Percentiles rank a stretch among this genome's conserved stretches.
Evolutionary conservation across 1,140 invertebrate genomes (phyloP).

Genomic region (Sesamia nonagrioides): DNA sequence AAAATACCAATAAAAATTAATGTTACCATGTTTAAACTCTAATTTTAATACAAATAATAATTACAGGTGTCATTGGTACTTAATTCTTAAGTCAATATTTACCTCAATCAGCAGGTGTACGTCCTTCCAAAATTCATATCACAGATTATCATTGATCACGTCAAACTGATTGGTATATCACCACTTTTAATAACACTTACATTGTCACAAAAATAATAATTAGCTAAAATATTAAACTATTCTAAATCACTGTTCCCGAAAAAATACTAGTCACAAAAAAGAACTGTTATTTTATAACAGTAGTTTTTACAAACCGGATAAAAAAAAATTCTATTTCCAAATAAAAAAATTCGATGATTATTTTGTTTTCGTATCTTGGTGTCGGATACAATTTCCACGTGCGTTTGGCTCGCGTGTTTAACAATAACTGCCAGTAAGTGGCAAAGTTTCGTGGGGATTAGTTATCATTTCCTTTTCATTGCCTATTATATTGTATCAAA

Average conservation of each 20-base stretch:
- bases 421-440: background rate
- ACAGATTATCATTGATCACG: too few species aligned
- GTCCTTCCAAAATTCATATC: too few species aligned
- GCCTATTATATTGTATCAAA: background rate
- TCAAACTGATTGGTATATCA: too few species aligned
- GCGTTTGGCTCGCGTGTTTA: background rate
- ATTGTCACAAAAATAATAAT: background rate
- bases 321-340: background rate
- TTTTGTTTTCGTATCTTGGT: background rate
- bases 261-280: background rate
- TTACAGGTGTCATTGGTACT: too few species aligned
- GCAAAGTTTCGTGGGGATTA: background rate
- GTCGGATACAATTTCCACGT: background rate
- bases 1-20: too few species aligned
- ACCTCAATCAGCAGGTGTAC: too few species aligned
- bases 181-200: background rate
- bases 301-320: background rate
- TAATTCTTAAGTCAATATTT: too few species aligned
- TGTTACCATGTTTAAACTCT: too few species aligned
- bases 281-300: background rate
- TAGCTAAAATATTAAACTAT: background rate
- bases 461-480: background rate
- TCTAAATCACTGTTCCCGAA: background rate
- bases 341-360: background rate
- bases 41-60: too few species aligned